Percentiles rank a stretch among this genome's conserved stretches.
phyloP scores from a whole-genome alignment of 2,797 vertebrate species.

The Aeoliscus strigatus region DNA sequence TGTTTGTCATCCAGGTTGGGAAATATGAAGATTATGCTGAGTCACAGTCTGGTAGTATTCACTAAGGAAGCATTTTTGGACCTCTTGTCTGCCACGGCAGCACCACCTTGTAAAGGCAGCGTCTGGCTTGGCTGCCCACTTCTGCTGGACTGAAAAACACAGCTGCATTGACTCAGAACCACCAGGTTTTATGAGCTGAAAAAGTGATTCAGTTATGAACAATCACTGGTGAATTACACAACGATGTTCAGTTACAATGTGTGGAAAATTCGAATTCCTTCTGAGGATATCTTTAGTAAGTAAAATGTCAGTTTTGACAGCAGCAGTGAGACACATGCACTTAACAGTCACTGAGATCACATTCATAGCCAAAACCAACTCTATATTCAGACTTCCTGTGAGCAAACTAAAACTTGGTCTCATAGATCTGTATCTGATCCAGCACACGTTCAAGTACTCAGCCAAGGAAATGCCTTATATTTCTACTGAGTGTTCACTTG shows the following conservation, averaged over 20 bases:
- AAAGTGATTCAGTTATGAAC: slow-evolving; percentile 17
- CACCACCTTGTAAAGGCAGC: slow-evolving; percentile 16
- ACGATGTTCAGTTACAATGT: neutral
- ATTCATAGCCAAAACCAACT: slow-evolving; percentile 25
- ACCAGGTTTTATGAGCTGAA: slow-evolving; percentile 11
- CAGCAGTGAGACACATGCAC: slow-evolving; percentile 20
- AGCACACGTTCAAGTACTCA: slow-evolving; percentile 8
- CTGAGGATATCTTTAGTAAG: neutral
- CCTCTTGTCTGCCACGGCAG: slow-evolving; percentile 18
- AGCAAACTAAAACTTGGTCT: slow-evolving; percentile 22
- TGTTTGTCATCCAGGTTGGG: slow-evolving; percentile 44
- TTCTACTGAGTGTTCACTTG: slow-evolving; percentile 3
- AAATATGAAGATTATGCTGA: slow-evolving; percentile 37
- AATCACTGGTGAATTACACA: slow-evolving; percentile 14
- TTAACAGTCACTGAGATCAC: slow-evolving; percentile 36
- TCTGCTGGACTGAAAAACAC: slow-evolving; percentile 15
- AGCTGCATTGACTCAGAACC: slow-evolving; percentile 41
- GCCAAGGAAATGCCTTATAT: neutral
- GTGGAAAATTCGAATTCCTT: no score
- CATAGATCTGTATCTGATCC: slow-evolving; percentile 21
- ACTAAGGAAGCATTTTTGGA: slow-evolving; percentile 32
- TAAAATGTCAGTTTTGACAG: slow-evolving; percentile 3
- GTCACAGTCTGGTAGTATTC: slow-evolving; percentile 54
- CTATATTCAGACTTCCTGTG: slow-evolving; percentile 59
- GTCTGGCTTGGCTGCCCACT: slow-evolving; percentile 9